These are phyloP conservation scores for Scaeva pyrastri DNA, from an alignment of 2,888 invertebrate genomes.

Conservation along the genomic window DNA sequence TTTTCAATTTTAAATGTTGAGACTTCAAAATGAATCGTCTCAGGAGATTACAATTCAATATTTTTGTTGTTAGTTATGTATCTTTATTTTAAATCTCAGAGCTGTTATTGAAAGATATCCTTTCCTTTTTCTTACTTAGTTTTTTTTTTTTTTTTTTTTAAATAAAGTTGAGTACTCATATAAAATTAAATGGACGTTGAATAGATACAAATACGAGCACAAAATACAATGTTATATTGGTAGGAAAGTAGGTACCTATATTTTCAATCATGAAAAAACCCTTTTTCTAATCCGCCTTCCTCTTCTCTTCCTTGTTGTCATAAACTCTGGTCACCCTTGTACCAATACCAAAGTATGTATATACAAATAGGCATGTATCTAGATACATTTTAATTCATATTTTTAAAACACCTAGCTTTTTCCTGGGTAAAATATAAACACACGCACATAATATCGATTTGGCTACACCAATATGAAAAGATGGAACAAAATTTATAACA, in stretches of 20 bases:
- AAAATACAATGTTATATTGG: neutral
- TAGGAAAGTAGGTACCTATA: neutral
- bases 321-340: conserved; percentile 10
- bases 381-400: conserved; percentile 32
- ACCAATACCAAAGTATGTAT: no score
- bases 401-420: conserved; percentile 6
- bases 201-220: no score
- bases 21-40: no score
- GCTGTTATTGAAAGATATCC: neutral
- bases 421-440: conserved; percentile 24
- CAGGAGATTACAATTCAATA: no score
- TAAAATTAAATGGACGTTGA: no score
- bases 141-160: neutral
- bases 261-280: neutral
- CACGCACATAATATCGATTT: conserved; percentile 19
- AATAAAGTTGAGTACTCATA: no score
- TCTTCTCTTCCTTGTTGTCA: neutral
- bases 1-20: no score
- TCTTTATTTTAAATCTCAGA: neutral
- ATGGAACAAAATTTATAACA: conserved; percentile 10
- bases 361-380: no score
- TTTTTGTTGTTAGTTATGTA: no score
- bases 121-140: no score
- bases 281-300: neutral
- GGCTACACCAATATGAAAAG: neutral